These are phyloP conservation scores for Archivesica marissinica DNA, from an alignment of 1,140 invertebrate genomes.

Conservation along the genomic window DNA sequence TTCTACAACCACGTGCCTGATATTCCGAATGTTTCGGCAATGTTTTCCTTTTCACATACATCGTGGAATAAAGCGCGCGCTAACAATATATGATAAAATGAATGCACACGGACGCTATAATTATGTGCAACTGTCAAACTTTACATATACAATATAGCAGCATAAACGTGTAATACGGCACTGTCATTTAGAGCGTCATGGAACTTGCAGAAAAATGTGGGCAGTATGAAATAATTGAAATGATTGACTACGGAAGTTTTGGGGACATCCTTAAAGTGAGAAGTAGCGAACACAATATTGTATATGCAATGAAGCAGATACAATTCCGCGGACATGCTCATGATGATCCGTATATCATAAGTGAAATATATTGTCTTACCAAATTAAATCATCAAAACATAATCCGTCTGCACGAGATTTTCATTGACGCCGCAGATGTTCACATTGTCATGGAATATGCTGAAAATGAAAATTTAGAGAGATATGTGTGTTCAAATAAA, in stretches of 20 bases:
- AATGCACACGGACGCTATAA: too few species aligned
- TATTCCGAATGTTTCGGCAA: conserved; percentile 11
- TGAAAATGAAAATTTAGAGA: conserved; percentile 67
- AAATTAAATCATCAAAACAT: conserved; percentile 64
- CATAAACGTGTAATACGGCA: too few species aligned
- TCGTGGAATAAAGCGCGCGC: not conserved
- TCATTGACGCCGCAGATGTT: conserved; percentile 47
- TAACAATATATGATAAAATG: too few species aligned
- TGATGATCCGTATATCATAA: conserved; percentile 67
- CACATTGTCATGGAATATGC: conserved; percentile 75
- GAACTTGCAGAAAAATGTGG: conserved; percentile 1
- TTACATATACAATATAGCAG: too few species aligned
- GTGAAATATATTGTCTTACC: conserved; percentile 68
- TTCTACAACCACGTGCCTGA: not conserved
- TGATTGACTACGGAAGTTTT: conserved; percentile 71
- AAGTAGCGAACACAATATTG: not conserved
- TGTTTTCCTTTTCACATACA: not conserved
- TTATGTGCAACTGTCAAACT: too few species aligned
- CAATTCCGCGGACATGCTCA: conserved; percentile 53
- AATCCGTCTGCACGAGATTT: conserved; percentile 64
- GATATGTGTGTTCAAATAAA: conserved; percentile 27
- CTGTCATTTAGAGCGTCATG: not conserved
- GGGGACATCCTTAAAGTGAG: conserved; percentile 70
- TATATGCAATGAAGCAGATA: conserved; percentile 69
- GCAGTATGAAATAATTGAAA: conserved; percentile 60